These are phyloP conservation scores for Dermolepida albohirtum DNA, from an alignment of 2,888 invertebrate genomes.

Conservation along the genomic window DNA sequence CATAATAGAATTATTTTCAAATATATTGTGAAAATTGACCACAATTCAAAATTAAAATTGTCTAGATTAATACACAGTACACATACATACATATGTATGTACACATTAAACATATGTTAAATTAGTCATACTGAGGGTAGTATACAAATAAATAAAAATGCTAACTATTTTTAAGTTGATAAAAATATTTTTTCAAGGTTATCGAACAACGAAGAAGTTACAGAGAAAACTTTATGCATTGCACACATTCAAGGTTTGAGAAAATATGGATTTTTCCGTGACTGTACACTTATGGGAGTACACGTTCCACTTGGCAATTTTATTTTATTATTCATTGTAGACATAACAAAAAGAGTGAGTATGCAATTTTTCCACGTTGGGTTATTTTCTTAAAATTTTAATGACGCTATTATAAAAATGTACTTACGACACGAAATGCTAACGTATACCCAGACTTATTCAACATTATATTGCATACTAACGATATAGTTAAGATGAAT, in stretches of 20 bases:
- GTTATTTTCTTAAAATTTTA: conserved; percentile 24
- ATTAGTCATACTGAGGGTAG: background rate
- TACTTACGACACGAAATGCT: background rate
- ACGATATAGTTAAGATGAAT: no score
- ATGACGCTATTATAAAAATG: conserved; percentile 16
- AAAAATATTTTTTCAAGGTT: conserved; percentile 23
- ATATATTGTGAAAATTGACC: no score
- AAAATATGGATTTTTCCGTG: conserved; percentile 37
- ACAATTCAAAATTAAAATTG: no score
- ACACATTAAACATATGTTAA: no score
- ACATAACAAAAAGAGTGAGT: conserved; percentile 19
- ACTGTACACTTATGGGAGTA: conserved; percentile 18
- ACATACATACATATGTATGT: no score
- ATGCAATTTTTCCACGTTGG: conserved; percentile 14
- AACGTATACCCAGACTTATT: no score
- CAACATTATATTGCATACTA: no score
- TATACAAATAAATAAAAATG: conserved; percentile 8
- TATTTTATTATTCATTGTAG: conserved; percentile 27
- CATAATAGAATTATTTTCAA: no score
- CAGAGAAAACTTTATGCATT: conserved; percentile 16
- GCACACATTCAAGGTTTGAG: conserved; percentile 24
- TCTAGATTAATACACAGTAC: no score
- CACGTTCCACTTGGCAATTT: conserved; percentile 27
- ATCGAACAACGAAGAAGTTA: conserved; percentile 6
- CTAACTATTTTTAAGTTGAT: conserved; percentile 16